Base-by-base conservation (phyloP, 2,113 vertebrate species). In the Triplophysa rosa region DNA sequence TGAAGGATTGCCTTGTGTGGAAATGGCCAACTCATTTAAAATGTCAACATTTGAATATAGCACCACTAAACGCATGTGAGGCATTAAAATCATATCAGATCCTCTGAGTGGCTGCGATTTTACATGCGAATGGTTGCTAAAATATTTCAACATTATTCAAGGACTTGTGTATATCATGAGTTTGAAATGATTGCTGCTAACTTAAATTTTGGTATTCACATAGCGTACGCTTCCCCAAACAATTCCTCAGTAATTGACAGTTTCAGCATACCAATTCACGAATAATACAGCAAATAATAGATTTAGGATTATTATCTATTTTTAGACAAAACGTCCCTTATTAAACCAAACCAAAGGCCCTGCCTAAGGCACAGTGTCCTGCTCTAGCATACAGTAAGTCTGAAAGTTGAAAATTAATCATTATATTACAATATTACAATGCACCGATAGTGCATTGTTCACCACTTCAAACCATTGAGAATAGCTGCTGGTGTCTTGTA, bases 41-140 rank as follows among this genome's bases (percentile, higher is more conserved):
- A 86, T 85, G 86, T 88, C 73, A 81, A 72, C 67, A 78, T 88
- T 78, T 86, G 63, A 87, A 86, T 89, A 79, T 19, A 82, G 83
- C 14, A 56, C 78, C 80, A 81, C 11, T 37, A 58, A 73, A 80
- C 80, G 42, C 81, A 59, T 19, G 11, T 56, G 52, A 80, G 52
- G 69, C 49, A 63, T 21, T 13, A 78, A 59, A 56, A 45, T n/a
- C 14, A 52, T 10, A 54, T 80, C 80, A 49, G 68, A 79, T 61
- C 17, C 17, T 29, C 45, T 19, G 13, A 72, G 73, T 16, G 68
- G 54, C 47, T 37, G 63, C 11, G 70, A 54, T 29, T 70, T 12
- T 21, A 8, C 21, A 2, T 16, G 14, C 6, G 42, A n/a, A 72
- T 72, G 33, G 40, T 13, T 14, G 54, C 7, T 56, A 71, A 72